phyloP scores from a whole-genome alignment of 2,797 vertebrate genomes.

The Ctenochaetus hawaiiensis region DNA sequence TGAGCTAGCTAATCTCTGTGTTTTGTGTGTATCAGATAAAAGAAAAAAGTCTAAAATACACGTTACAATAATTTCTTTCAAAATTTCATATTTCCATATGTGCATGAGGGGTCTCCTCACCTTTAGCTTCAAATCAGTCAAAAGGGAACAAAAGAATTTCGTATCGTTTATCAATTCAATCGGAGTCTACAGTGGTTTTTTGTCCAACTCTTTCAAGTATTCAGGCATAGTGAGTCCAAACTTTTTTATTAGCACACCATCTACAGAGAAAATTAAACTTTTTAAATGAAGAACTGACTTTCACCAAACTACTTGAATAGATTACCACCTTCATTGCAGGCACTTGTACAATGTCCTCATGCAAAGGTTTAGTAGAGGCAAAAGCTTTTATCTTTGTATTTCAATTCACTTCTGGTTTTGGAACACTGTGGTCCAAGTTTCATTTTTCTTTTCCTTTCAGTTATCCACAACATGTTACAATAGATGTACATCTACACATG shows the following conservation, averaged over 20 bases:
- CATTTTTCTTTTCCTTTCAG: neutral
- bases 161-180: neutral
- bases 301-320: neutral
- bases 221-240: constrained; percentile 4
- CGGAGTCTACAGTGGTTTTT: neutral
- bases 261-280: constrained; percentile 27
- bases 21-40: no score
- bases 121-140: neutral
- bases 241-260: constrained; percentile 13
- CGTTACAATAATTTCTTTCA: neutral
- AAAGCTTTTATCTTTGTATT: neutral
- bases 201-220: constrained; percentile 17
- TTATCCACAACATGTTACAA: neutral
- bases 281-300: constrained; percentile 13
- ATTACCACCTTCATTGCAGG: constrained; percentile 21
- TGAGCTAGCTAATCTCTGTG: neutral
- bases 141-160: neutral
- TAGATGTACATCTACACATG: neutral
- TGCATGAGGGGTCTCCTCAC: neutral
- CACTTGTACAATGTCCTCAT: constrained; percentile 2
- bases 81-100: neutral
- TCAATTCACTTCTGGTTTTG: neutral
- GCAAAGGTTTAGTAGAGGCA: constrained; percentile 1
- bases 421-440: neutral
- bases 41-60: no score